Evolutionary conservation across 2,888 invertebrate genomes (phyloP).

Genomic region (Phyllotreta cruciferae): DNA sequence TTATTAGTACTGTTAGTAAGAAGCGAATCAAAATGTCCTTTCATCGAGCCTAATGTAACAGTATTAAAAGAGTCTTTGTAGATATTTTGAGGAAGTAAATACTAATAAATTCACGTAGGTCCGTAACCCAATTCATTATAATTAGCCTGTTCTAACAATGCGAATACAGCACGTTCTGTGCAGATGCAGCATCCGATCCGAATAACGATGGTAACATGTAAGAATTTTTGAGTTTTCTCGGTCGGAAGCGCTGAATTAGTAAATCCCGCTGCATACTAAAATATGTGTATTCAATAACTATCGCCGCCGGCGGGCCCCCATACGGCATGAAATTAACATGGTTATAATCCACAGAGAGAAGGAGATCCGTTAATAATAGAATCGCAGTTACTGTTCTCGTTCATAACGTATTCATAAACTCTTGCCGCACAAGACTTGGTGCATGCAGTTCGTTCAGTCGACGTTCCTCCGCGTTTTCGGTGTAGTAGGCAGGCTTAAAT

Average conservation of each 20-base stretch:
- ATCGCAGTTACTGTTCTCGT: slow-evolving; percentile 28
- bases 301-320: slow-evolving; percentile 20
- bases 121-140: too few relatives aligned
- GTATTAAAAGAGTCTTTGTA: too few relatives aligned
- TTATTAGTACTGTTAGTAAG: too few relatives aligned
- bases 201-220: slow-evolving; percentile 3
- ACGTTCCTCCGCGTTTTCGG: slow-evolving; percentile 17
- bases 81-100: too few relatives aligned
- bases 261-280: slow-evolving; percentile 29
- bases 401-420: slow-evolving; percentile 29
- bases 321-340: slow-evolving; percentile 26
- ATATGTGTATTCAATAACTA: slow-evolving; percentile 31
- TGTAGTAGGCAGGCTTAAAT: background rate
- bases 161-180: too few relatives aligned
- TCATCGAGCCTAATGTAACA: too few relatives aligned
- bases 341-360: slow-evolving; percentile 25
- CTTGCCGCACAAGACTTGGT: slow-evolving; percentile 25
- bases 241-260: slow-evolving; percentile 17
- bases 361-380: slow-evolving; percentile 29
- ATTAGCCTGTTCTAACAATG: too few relatives aligned
- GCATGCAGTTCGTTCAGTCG: slow-evolving; percentile 23
- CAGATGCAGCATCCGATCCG: background rate
- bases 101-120: too few relatives aligned
- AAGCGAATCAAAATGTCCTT: too few relatives aligned
- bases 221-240: slow-evolving; percentile 18